Base-by-base conservation (phyloP, 2,797 vertebrate species). In the Schizopygopsis pylzovi region DNA sequence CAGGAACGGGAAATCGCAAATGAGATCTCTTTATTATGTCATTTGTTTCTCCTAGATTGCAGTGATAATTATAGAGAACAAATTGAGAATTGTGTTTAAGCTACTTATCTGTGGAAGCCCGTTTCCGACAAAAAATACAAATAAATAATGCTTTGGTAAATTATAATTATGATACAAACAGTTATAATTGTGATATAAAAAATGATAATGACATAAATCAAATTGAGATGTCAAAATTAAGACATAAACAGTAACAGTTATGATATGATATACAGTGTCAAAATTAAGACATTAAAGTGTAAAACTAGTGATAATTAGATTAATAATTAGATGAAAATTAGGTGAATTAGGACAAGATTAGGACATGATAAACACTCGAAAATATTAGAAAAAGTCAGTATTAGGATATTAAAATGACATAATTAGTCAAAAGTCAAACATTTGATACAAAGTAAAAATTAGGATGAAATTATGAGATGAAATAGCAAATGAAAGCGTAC, bases 31-130 rank as follows among this genome's bases (percentile, higher is more conserved):
- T 54, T 25, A 70, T 41, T 56, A 81, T 81, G 45, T 54, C 65
- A 54, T 28, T 84, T 68, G 63, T 79, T 78, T 84, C 73, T 84
- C 16, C 13, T 84, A 56, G 83, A 78, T 20, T 41, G 49, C 39
- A 70, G 15, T 41, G 75, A 78, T 59, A n/a, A 45, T 28, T 71
- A 63, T n/a, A 59, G 1, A 45, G 41, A n/a, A 13, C 56, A 49
- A n/a, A 75, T 75, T 45, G 54, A 16, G 28, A 47, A 16, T 10
- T 81, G 9, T 12, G 47, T 37, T 20, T 22, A n/a, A 83, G n/a
- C 0, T 49, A 18, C 41, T 68, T 68, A 20, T 41, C 9, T 43
- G 13, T 43, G 11, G 68, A 43, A 70, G 12, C 12, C 5, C 10
- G 43, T 72, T 72, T 72, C 41, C 0, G 12, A 16, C 22, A 25